Conservation (phyloP, 2,888 invertebrate genomes). For the Fabriciana adippe region DNA sequence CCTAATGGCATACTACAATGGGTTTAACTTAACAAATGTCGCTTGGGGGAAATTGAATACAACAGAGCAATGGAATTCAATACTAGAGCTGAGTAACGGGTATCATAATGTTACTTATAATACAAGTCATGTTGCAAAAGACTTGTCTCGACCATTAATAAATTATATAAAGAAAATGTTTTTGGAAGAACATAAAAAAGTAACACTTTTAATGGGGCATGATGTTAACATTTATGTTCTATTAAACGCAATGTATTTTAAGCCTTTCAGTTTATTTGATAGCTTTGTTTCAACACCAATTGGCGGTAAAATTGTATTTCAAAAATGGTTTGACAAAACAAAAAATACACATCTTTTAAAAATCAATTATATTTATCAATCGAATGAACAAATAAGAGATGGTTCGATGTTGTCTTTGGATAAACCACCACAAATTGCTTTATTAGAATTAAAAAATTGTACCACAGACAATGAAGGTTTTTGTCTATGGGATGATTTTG, state of each 20-base stretch:
- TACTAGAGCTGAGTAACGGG: slow-evolving; percentile 54
- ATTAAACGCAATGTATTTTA: slow-evolving; percentile 56
- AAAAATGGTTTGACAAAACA: slow-evolving; percentile 59
- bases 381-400: slow-evolving; percentile 59
- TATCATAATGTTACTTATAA: slow-evolving; percentile 70
- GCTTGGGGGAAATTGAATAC: slow-evolving; percentile 64
- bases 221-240: slow-evolving; percentile 70
- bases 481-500: slow-evolving; percentile 64
- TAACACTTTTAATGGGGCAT: slow-evolving; percentile 67
- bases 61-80: slow-evolving; percentile 51
- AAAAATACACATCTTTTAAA: slow-evolving; percentile 52
- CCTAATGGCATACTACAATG: slow-evolving; percentile 71
- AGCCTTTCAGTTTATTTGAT: slow-evolving; percentile 51
- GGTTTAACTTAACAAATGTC: slow-evolving; percentile 56
- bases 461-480: slow-evolving; percentile 53
- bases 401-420: slow-evolving; percentile 50
- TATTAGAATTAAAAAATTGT: slow-evolving; percentile 59
- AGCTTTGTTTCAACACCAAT: slow-evolving; percentile 62
- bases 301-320: slow-evolving; percentile 70
- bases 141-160: slow-evolving; percentile 60
- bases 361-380: slow-evolving; percentile 66
- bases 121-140: slow-evolving; percentile 60
- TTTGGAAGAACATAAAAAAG: slow-evolving; percentile 49
- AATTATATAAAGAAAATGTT: slow-evolving; percentile 57
- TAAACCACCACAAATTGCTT: slow-evolving; percentile 56